Evolutionary conservation across 2,797 vertebrate species (phyloP).

Genomic region (Halcyon smyrnensis): DNA sequence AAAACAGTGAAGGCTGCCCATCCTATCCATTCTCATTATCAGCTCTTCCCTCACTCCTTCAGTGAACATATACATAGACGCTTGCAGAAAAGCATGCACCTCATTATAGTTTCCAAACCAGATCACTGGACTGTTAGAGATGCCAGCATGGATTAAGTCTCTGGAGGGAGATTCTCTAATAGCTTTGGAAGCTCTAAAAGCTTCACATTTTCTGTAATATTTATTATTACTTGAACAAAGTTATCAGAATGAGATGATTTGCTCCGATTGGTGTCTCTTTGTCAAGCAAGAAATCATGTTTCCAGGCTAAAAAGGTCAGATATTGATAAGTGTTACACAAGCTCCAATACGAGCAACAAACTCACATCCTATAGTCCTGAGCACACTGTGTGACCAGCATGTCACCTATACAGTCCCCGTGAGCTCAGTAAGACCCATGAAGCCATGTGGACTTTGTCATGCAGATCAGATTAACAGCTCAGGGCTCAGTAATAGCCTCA

Average conservation of each 20-base stretch:
- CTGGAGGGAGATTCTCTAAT: not conserved
- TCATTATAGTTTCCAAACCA: not conserved
- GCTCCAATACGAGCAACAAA: not conserved
- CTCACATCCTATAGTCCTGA: not conserved
- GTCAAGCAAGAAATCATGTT: conserved; percentile 21
- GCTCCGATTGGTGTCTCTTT: conserved; percentile 5
- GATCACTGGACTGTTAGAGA: not conserved
- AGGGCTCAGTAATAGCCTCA: conserved; percentile 44
- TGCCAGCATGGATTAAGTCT: not conserved
- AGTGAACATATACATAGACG: rapidly evolving
- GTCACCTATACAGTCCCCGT: rapidly evolving
- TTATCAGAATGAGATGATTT: conserved; percentile 34
- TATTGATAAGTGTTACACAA: not conserved
- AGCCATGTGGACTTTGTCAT: not conserved
- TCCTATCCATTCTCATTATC: not conserved
- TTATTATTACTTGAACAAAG: not conserved
- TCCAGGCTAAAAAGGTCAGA: not conserved
- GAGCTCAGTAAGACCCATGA: not conserved
- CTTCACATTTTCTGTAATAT: not conserved
- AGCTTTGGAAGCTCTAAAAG: not conserved
- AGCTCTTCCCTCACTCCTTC: not conserved
- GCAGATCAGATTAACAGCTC: conserved; percentile 32
- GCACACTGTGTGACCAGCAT: rapidly evolving
- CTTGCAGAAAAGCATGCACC: not conserved
- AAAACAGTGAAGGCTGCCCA: not conserved